Conservation (phyloP, 2,113 vertebrate species). For the Promerops cafer region DNA sequence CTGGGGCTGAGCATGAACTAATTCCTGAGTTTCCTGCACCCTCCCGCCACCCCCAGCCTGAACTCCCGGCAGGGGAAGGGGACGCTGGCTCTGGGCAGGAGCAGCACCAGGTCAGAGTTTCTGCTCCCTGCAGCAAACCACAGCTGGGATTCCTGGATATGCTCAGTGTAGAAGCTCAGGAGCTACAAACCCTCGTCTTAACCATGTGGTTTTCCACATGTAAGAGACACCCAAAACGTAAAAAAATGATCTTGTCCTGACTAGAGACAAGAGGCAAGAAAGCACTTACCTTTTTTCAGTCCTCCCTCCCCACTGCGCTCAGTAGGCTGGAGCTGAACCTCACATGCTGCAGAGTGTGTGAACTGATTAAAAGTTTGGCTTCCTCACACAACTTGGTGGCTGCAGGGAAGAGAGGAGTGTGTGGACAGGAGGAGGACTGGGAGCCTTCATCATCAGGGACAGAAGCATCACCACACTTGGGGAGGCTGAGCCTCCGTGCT, state of each 20-base stretch:
- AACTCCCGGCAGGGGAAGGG: no score
- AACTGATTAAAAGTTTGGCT: neutral
- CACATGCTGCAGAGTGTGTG: neutral
- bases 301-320: neutral
- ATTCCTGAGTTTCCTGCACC: slow-evolving; percentile 64
- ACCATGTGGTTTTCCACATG: neutral
- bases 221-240: neutral
- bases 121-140: neutral
- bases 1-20: slow-evolving; percentile 74
- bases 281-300: neutral
- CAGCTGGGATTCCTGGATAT: rapidly evolving
- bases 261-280: neutral
- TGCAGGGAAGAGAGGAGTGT: neutral
- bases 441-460: neutral
- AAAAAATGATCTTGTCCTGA: neutral
- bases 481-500: neutral
- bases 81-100: no score
- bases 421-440: neutral
- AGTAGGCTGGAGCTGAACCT: neutral
- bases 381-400: neutral
- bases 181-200: no score
- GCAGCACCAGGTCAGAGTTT: neutral
- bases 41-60: slow-evolving; percentile 31
- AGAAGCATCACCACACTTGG: neutral
- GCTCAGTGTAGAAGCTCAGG: neutral